Base-by-base conservation (phyloP, 2,113 vertebrate species). In the Gambusia holbrooki region DNA sequence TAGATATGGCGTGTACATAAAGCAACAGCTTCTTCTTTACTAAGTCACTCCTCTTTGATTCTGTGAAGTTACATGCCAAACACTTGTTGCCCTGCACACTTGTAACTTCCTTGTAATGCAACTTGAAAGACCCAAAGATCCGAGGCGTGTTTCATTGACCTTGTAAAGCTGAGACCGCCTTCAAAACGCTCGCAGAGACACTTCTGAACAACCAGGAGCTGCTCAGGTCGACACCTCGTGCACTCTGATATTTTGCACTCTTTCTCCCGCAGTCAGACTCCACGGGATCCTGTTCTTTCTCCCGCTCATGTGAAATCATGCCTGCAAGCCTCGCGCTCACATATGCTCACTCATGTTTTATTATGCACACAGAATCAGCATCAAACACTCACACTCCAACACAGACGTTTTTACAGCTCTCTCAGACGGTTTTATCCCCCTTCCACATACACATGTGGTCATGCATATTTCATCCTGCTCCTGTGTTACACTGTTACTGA, bases 401-500 rank as follows among this genome's bases (percentile, higher is more conserved):
- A 75, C 86, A 75, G 81, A 89, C 88, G 86, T 89, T 88, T 87
- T 66, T 79, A 54, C 71, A 74, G 81, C 73, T 82, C 73, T 71
- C 67, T n/a, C 69, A 77, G 71, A 32, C 77, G 66, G 77, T 42
- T 72, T 35, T 15, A 69, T 68, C 40, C 76, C 64, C 78, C 69
- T 61, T 66, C 82, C 80, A 84, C 77, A 80, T 10, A 70, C 74
- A 88, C 84, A 83, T 81, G 82, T 15, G 54, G 73, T 86, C 79
- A 89, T 84, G 37, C 75, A 87, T 88, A 80, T 78, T 83, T 85
- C 76, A 89, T 88, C 73, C 73, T 73, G 78, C 87, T 88, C 74
- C 77, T 62, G 79, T 76, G 68, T 80, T 81, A 71, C 58, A 2
- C 64, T 66, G 78, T 63, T 83, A 77, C 76, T 85, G 86, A 74